Evolutionary conservation across 2,888 invertebrate genomes (phyloP), one percentile per base, ranked within the genome.

Genomic region (Trichopria drosophilae): DNA sequence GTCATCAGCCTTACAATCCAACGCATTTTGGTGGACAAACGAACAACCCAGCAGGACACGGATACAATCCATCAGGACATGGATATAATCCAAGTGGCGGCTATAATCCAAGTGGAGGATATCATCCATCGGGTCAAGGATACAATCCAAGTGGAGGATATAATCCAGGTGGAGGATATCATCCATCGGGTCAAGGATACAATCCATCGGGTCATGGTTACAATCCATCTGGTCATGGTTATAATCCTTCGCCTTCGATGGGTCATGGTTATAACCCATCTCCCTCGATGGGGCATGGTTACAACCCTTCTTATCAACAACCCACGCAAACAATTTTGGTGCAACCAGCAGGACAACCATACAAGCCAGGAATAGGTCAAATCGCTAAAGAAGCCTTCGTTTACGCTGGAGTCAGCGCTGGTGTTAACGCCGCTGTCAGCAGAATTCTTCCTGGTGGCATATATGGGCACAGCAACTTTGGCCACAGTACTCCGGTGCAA

Each of bases 301-400:
- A 63, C 53, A 62, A 59, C 42, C 61, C 64, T 7, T 59, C 63
- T 4, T 59, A 66, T 28, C 65, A 64, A 10, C 67, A 64, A 18
- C 58, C 57, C 0, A 65, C 68, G 3, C 70, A 69, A 23, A 71
- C 73, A 2, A 57, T 75, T 3, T 45, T 72, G 1, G 12, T 72
- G 3, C 67, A 67, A 26, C 59, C 63, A 2, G n/a, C n/a, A n/a
- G n/a, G n/a, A n/a, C 59, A 60, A 39, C 53, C 64, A 1, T 59
- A 61, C 20, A 63, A 64, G 18, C 73, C 73, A 9, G 75, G 75
- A 9, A 71, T 75, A 16, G 75, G 75, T 0, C 75, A 75, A 50
- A 53, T 75, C 4, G 75, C 74, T 4, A 75, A 75, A 55, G 75
- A 75, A 53, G 75, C 75, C 7, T 68, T 75, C 19, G 74, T 75